Conservation (phyloP, 2,113 vertebrate species). For the Heloderma charlesbogerti region DNA sequence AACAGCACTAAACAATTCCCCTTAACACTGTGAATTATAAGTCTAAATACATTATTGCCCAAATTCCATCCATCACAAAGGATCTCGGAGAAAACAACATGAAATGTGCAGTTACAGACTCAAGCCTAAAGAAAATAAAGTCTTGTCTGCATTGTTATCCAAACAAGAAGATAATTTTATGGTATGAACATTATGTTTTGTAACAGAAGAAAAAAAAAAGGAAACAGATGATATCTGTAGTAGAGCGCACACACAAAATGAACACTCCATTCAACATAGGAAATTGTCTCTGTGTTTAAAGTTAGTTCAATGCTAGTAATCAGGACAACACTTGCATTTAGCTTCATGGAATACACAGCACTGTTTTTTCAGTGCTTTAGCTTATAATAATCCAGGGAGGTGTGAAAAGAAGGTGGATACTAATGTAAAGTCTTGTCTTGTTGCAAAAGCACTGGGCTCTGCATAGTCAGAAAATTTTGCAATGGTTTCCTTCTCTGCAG, state of each 20-base stretch:
- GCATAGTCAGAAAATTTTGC: background rate
- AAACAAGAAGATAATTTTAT: background rate
- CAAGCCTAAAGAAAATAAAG: constrained; percentile 4
- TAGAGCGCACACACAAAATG: background rate
- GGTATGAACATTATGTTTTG: background rate
- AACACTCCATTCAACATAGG: background rate
- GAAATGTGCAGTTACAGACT: background rate
- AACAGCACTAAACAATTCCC: background rate
- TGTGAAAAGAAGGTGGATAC: background rate
- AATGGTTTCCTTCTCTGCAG: background rate
- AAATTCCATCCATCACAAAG: background rate
- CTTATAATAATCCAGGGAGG: background rate
- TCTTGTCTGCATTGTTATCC: background rate
- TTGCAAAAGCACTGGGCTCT: background rate
- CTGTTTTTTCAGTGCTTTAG: background rate
- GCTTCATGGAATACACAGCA: background rate
- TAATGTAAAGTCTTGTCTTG: background rate
- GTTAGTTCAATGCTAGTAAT: background rate
- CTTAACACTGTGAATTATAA: background rate
- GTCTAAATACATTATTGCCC: background rate
- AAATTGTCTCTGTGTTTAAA: constrained; percentile 10
- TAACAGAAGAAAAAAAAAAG: background rate
- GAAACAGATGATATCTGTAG: background rate
- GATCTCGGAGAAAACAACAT: constrained; percentile 4
- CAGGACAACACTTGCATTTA: background rate